Conservation (phyloP, 2,888 invertebrate species). For the Hermodice carunculata region DNA sequence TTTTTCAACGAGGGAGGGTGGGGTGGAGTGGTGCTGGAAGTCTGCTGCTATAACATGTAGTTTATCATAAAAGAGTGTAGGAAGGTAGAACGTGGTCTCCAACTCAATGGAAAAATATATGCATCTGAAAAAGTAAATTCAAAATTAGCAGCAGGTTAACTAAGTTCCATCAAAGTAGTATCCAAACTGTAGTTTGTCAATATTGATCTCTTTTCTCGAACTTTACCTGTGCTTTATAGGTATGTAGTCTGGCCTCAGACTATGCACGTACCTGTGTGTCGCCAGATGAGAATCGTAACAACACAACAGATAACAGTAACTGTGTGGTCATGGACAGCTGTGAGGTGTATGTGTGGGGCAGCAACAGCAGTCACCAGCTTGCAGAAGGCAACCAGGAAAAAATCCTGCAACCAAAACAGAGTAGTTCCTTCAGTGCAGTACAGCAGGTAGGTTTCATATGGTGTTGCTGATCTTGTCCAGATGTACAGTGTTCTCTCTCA, state of each 20-base stretch:
- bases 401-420: conserved; percentile 74
- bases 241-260: conserved; percentile 61
- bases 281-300: conserved; percentile 57
- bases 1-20: too few species aligned
- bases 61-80: too few species aligned
- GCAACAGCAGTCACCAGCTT: conserved; percentile 77
- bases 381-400: conserved; percentile 77
- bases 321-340: conserved; percentile 43
- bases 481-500: too few species aligned
- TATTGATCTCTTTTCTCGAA: background rate
- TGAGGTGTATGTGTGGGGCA: conserved; percentile 78
- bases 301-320: conserved; percentile 20
- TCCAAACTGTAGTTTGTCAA: too few species aligned
- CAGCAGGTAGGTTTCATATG: conserved; percentile 71
- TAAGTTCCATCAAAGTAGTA: too few species aligned
- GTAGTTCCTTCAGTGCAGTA: conserved; percentile 74
- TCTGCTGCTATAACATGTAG: too few species aligned
- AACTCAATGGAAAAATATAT: background rate
- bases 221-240: conserved; percentile 39
- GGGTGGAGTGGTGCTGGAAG: too few species aligned
- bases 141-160: too few species aligned
- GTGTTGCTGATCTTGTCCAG: background rate
- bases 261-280: conserved; percentile 57
- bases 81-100: background rate
- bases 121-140: background rate